Evolutionary conservation across 2,888 invertebrate species (phyloP).

Genomic region (Archips crataeganus): DNA sequence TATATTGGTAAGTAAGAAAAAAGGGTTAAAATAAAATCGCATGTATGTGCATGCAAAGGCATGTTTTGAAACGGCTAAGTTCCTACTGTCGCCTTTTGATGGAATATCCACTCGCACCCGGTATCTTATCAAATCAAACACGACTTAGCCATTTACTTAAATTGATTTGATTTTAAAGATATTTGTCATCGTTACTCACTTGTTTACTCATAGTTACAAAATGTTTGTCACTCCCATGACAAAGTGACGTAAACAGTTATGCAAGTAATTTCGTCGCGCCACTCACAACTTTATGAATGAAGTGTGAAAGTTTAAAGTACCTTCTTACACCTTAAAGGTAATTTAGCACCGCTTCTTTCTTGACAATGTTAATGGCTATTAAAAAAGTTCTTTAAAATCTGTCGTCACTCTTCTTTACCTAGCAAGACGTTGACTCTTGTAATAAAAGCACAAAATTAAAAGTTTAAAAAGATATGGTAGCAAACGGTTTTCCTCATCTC

Average conservation of each 20-base stretch:
- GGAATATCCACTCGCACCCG: no score
- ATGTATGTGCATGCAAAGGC: no score
- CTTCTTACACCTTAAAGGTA: conserved; percentile 30
- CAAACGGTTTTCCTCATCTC: background rate
- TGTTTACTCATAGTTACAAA: background rate
- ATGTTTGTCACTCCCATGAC: background rate
- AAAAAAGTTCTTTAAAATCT: conserved; percentile 38
- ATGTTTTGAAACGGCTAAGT: no score
- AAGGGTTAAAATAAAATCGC: no score
- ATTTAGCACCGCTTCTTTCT: conserved; percentile 33
- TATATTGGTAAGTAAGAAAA: no score
- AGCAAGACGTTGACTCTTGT: background rate
- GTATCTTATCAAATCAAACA: no score
- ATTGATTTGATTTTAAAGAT: no score
- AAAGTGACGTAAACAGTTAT: conserved; percentile 18
- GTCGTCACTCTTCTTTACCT: conserved; percentile 31
- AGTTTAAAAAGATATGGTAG: background rate
- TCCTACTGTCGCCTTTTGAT: no score
- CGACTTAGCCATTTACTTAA: no score
- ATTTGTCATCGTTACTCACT: background rate
- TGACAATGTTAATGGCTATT: conserved; percentile 38
- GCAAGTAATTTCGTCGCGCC: conserved; percentile 16
- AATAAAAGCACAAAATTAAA: background rate
- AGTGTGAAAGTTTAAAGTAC: conserved; percentile 42
- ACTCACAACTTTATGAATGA: conserved; percentile 27